A percentile compares a stretch with the other conserved stretches of the same genome.
phyloP scores from a whole-genome alignment of 2,888 invertebrate species.

The Andrena bucephala region DNA sequence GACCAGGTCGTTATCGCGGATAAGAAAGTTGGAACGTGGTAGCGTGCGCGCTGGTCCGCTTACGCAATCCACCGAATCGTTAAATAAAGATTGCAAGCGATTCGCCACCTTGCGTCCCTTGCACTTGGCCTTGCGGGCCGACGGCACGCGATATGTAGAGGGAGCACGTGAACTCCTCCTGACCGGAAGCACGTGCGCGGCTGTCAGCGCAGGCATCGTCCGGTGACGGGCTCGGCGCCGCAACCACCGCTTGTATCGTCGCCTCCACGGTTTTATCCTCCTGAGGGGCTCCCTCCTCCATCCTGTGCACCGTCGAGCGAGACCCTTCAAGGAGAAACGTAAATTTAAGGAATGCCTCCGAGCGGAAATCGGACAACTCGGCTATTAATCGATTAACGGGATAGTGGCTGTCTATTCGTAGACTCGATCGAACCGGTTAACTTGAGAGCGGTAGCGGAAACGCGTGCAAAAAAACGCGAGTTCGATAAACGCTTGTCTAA shows the following conservation, averaged over 20 bases:
- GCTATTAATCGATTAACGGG: slow-evolving; percentile 15
- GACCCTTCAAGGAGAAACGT: slow-evolving; percentile 7
- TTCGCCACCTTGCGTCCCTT: slow-evolving; percentile 59
- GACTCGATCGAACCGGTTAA: slow-evolving; percentile 4
- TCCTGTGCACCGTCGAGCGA: slow-evolving; percentile 57
- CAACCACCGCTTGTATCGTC: slow-evolving; percentile 23
- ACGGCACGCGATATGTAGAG: slow-evolving; percentile 79
- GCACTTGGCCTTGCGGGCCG: slow-evolving; percentile 68
- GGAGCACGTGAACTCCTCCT: slow-evolving; percentile 75
- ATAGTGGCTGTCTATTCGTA: neutral
- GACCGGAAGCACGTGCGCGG: slow-evolving; percentile 34
- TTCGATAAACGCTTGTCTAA: too few species aligned
- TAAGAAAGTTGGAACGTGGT: neutral
- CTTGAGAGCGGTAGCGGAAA: too few species aligned
- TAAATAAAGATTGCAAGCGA: slow-evolving; percentile 12
- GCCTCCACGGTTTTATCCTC: slow-evolving; percentile 23
- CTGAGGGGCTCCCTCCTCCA: slow-evolving; percentile 66
- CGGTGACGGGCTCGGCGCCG: slow-evolving; percentile 14
- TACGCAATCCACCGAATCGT: neutral
- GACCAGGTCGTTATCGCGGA: neutral
- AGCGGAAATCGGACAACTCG: neutral
- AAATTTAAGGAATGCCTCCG: neutral
- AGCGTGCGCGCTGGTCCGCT: neutral
- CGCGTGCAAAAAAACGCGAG: too few species aligned
- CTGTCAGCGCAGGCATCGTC: neutral